Evolutionary conservation across 1,140 invertebrate genomes (phyloP), one percentile per base, ranked within the genome.

Genomic region (Condylostylus longicornis): DNA sequence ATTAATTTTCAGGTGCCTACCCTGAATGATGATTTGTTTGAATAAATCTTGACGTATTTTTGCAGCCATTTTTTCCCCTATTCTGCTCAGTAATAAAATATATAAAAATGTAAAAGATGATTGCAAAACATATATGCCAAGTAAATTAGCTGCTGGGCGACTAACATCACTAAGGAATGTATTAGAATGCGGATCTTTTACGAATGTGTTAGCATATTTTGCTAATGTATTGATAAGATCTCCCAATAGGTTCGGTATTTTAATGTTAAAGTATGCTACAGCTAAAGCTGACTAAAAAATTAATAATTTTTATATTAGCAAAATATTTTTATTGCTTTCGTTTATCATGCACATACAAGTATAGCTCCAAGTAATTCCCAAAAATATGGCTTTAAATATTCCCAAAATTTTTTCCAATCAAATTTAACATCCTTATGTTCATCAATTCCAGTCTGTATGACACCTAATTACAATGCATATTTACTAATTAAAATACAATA

Each of bases 21-120:
- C 88, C 63, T 94, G 87, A 44, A 74, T 66, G 5, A 96, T 63
- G 38, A 95, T 76, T 6, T 83, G 79, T 29, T 71, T 61, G 68
- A 95, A 95, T 6, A 96, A 64, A 53, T 82, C 72, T 42, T 74
- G 72, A 41, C 83, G 77, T 60, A 96, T 71, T 45, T 77, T 70
- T 18, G 73, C 67, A 4, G 88, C 85, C 40, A 95, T 71, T 52
- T 75, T 70, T 61, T 96, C 90, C 8, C 90, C 90, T 35, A 93
- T 72, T 48, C 78, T 72, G 8, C 86, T 80, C 13, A 96, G 60
- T 23, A 83, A 65, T 42, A 82, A 79, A 41, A 96, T 93, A 58
- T 94, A 95, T 15, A 75, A 63, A 54, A 90, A 89, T 36, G 91
- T 95, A 46, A 87, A 82, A 14, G 77, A 47, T 29, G 84, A 82